Conservation (phyloP, 2,797 vertebrate species). For the Nasua narica region DNA sequence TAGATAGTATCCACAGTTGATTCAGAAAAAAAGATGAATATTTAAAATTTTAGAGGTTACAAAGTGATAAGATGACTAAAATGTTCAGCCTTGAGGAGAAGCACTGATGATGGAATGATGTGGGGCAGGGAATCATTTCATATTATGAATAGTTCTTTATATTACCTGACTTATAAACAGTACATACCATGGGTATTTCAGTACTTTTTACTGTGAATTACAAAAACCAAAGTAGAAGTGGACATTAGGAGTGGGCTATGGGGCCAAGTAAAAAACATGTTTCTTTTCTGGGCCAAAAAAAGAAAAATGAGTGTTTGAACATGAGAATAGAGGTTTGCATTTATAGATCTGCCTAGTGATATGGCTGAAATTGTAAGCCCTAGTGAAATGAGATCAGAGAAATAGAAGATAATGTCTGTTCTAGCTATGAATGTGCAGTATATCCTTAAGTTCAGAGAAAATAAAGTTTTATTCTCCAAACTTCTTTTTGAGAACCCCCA, state of each 20-base stretch:
- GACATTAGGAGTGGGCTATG: background rate
- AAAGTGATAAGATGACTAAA: background rate
- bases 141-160: background rate
- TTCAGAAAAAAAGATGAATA: background rate
- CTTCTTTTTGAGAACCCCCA: background rate
- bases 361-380: background rate
- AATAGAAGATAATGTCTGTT: background rate
- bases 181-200: background rate
- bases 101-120: background rate
- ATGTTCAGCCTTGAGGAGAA: background rate
- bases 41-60: background rate
- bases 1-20: background rate
- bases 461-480: background rate
- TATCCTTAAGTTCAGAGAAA: conserved; percentile 21
- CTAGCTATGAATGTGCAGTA: background rate
- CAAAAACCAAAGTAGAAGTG: background rate
- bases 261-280: background rate
- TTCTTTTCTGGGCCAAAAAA: background rate
- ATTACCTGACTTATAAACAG: background rate
- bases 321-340: background rate
- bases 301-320: background rate
- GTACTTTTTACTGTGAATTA: background rate
- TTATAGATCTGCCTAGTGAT: background rate
- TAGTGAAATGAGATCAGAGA: background rate
- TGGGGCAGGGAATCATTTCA: background rate